Percentiles rank a stretch among this genome's conserved stretches.
phyloP scores from a whole-genome alignment of 2,113 vertebrate genomes.

The Brachyhypopomus gauderio region DNA sequence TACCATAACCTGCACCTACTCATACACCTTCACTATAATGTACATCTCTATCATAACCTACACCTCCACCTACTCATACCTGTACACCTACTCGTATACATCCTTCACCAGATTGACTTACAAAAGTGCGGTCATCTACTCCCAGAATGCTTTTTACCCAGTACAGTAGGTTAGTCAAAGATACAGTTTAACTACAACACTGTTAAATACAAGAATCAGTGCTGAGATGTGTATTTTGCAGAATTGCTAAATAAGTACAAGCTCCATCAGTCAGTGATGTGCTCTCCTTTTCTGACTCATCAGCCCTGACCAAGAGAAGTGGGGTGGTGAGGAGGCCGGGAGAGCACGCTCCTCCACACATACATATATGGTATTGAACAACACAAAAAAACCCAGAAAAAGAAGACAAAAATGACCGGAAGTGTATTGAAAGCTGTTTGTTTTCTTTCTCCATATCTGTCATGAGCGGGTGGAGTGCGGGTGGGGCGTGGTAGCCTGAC shows the following conservation, averaged over 20 bases:
- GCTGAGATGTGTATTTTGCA: no score
- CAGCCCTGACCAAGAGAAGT: conserved; percentile 54
- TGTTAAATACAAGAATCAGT: no score
- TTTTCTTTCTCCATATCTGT: conserved; percentile 63
- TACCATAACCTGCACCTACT: no score
- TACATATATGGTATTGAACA: conserved; percentile 66
- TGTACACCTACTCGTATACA: no score
- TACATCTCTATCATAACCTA: background rate
- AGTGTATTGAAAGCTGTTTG: conserved; percentile 71
- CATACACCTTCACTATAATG: no score
- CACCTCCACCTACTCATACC: background rate
- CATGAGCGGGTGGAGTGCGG: conserved; percentile 52
- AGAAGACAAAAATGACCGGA: conserved; percentile 59
- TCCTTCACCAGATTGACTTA: no score
- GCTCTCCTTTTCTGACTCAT: background rate
- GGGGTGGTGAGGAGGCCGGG: conserved; percentile 55
- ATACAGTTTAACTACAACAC: no score
- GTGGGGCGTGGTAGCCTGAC: conserved; percentile 37
- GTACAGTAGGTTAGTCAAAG: no score
- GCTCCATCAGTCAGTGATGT: no score
- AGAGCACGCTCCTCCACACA: conserved; percentile 62
- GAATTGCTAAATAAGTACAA: no score
- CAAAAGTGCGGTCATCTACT: no score
- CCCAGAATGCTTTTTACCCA: no score
- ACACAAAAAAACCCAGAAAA: conserved; percentile 61